These are phyloP conservation scores for Cheilosia grossa DNA, from an alignment of 2,888 invertebrate species.

Conservation along the genomic window DNA sequence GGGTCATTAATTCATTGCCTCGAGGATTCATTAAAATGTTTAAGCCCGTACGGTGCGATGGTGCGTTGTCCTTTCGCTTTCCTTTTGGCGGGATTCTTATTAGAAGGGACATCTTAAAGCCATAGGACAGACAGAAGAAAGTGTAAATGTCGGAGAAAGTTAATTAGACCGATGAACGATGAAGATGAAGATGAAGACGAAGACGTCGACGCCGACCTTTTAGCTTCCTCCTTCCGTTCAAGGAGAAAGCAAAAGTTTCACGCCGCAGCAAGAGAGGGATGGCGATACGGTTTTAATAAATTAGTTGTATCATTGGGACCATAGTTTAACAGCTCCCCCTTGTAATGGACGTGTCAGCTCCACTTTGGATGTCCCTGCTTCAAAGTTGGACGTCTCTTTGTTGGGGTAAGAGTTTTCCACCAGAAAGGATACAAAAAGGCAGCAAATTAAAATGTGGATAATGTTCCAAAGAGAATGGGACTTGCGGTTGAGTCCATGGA, in stretches of 20 bases:
- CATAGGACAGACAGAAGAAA: slow-evolving; percentile 9
- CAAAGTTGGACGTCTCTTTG: background rate
- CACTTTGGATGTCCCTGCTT: slow-evolving; percentile 44
- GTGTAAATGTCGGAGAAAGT: slow-evolving; percentile 64
- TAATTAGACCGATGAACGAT: slow-evolving; percentile 48
- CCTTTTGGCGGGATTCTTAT: slow-evolving; percentile 31
- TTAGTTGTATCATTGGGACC: slow-evolving; percentile 51
- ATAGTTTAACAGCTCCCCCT: slow-evolving; percentile 38
- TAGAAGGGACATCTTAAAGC: slow-evolving; percentile 9
- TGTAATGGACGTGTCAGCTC: slow-evolving; percentile 7
- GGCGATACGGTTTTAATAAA: slow-evolving; percentile 52
- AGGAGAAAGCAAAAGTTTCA: slow-evolving; percentile 56
- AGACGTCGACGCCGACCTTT: background rate
- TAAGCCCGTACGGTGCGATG: slow-evolving; percentile 15
- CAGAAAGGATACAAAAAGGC: background rate
- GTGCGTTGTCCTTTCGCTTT: slow-evolving; percentile 51
- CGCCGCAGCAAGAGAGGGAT: slow-evolving; percentile 15
- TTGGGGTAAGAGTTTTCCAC: slow-evolving; percentile 21
- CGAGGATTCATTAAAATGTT: slow-evolving; percentile 71
- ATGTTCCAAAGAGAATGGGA: slow-evolving; percentile 9
- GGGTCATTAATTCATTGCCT: slow-evolving; percentile 73
- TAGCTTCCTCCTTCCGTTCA: background rate
- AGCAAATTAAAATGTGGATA: slow-evolving; percentile 18
- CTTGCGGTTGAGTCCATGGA: slow-evolving; percentile 67
- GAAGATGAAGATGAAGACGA: background rate